These are phyloP conservation scores for Priapulus caudatus DNA, from an alignment of 2,888 invertebrate genomes.

Conservation along the genomic window DNA sequence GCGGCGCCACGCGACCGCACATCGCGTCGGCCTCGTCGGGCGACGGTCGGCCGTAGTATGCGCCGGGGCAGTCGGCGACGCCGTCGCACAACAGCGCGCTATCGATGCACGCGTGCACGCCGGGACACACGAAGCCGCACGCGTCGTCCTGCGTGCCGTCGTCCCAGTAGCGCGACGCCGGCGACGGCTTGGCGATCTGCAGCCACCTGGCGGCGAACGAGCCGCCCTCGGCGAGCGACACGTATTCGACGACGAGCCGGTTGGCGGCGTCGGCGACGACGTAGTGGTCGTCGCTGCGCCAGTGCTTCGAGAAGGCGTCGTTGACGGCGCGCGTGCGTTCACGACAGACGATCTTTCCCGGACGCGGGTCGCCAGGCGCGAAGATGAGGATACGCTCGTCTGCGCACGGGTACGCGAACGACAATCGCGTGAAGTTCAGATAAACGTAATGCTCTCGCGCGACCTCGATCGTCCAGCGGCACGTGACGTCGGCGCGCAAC, in stretches of 20 bases:
- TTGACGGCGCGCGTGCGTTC: not conserved
- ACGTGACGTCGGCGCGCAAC: not conserved
- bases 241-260: not conserved
- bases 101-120: constrained; percentile 65
- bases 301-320: not conserved
- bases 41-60: constrained; percentile 40
- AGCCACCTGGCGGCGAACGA: not conserved
- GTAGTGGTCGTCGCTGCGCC: constrained; percentile 58
- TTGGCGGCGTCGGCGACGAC: constrained; percentile 52
- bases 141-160: constrained; percentile 27
- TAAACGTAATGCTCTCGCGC: not conserved
- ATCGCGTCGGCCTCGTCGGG: constrained; percentile 13
- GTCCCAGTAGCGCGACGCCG: constrained; percentile 47
- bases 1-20: constrained; percentile 22
- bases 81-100: constrained; percentile 73
- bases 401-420: not conserved
- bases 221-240: not conserved
- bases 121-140: constrained; percentile 78
- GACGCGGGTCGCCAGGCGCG: not conserved
- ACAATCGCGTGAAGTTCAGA: not conserved
- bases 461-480: not conserved
- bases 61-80: constrained; percentile 69
- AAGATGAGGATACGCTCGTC: not conserved
- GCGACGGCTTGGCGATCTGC: constrained; percentile 42
- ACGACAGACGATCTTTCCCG: not conserved